These are phyloP conservation scores for Molossus alvarezi DNA, from an alignment of 2,797 vertebrate species.

Conservation along the genomic window DNA sequence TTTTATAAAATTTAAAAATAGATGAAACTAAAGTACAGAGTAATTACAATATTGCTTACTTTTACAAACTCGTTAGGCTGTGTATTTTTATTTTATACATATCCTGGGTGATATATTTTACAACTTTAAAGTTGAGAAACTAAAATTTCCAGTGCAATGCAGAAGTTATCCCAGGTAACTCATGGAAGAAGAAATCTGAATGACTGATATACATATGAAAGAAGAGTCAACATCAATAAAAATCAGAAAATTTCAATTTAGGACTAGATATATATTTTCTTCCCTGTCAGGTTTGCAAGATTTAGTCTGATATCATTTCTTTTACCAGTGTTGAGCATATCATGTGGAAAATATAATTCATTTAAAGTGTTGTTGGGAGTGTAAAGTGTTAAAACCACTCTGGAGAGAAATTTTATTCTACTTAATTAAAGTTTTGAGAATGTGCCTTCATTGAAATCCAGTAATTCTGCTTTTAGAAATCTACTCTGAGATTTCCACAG, in stretches of 20 bases:
- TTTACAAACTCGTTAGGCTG: background rate
- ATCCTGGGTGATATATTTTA: background rate
- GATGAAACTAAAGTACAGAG: background rate
- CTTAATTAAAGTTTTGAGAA: background rate
- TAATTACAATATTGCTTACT: background rate
- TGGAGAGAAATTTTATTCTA: background rate
- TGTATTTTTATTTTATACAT: background rate
- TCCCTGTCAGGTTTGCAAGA: background rate
- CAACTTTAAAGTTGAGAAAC: background rate
- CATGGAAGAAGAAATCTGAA: background rate
- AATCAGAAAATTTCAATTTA: constrained; percentile 55
- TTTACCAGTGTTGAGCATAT: background rate
- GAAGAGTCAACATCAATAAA: background rate
- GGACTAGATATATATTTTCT: background rate
- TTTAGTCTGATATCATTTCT: constrained; percentile 1
- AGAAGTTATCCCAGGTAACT: background rate
- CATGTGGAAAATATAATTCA: background rate
- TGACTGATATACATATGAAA: background rate
- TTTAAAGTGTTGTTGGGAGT: background rate
- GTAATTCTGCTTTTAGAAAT: background rate
- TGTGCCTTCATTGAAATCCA: background rate
- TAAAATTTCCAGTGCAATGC: background rate
- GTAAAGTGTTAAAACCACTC: background rate
- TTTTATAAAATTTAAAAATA: background rate
- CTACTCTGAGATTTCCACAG: background rate